Base-by-base conservation (phyloP, 2,797 vertebrate genomes). In the Clamator glandarius region DNA sequence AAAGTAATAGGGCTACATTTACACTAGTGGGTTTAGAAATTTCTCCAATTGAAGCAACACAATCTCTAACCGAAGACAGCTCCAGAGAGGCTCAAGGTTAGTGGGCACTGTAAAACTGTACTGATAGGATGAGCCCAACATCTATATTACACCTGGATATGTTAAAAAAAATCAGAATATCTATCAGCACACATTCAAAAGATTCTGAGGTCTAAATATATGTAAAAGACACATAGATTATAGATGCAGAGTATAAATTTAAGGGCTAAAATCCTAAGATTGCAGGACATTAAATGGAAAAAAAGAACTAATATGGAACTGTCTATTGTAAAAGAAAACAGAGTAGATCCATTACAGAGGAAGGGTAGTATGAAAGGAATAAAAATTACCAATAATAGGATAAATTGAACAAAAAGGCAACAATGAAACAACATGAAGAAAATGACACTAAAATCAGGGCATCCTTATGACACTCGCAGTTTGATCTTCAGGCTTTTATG, bases 321-420 rank as follows among this genome's bases (percentile, higher is more conserved):
- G 5, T 25, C 8, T 78, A 23, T 87, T 91, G 24, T 68, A 61
- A 92, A 93, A 78, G 82, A 81, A 84, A 89, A 62, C 28, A 51
- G 39, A 50, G 7, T 70, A 84, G 52, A 62, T 89, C 58, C 72
- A 42, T 95, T 89, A 69, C 39, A 57, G 55, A 39, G 29, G 23
- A 94, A 94, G 24, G 55, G 76, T 66, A 66, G 18, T 68, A 57
- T 41, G 66, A 82, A 95, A 87, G 58, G 31, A 93, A 89, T 92
- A 55, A 16, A 73, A n/a, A 51, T 77, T 20, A 25, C 24, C 48
- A 42, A 58, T 31, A 61, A 61, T 12, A 80, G 51, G 15, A 46
- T 19, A 77, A 73, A 55, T 39, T 48, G 28, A 75, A 94, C 33
- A 52, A 72, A n/a, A 72, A 87, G 36, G 18, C 68, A 92, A 33